Evolutionary conservation across 2,888 invertebrate species (phyloP), one percentile per base, ranked within the genome.

Genomic region (Sepioteuthis lessoniana): DNA sequence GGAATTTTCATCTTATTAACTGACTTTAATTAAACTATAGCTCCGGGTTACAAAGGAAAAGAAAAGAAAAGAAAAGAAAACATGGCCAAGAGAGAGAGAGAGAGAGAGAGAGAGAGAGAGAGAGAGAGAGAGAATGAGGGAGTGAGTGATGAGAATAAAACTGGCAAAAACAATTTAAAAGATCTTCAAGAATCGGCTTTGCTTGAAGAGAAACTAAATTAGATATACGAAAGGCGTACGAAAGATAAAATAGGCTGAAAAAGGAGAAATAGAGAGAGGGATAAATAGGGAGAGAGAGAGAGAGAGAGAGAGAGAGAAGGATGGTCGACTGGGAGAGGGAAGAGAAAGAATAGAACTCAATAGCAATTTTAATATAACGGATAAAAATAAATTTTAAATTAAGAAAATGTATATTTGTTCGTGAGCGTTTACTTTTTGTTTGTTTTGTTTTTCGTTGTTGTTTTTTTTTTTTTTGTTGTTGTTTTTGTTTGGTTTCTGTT

Each of bases 361-460:
- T 76, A 76, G 76, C 76, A 76, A 76, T 76, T 76, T 76, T 76
- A 76, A 76, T 76, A 76, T 35, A 76, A 76, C 76, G 76, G 76
- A 76, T 76, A 35, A 76, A 76, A 76, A 35, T 76, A 76, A 76
- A 76, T 76, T 76, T 76, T 76, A 76, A 76, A 76, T 76, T 76
- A 76, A 35, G 76, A 16, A 35, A 76, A 76, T 76, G 76, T 76
- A 76, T 76, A 76, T 76, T 76, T 76, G 76, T 76, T 76, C n/a
- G 3, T 55, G 76, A 42, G 42, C n/a, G n/a, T n/a, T n/a, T n/a
- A n/a, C n/a, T n/a, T n/a, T n/a, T n/a, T n/a, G n/a, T n/a, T n/a
- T n/a, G n/a, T n/a, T n/a, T n/a, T n/a, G 7, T 7, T 31, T 60
- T 25, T 60, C 25, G 7, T 47, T 31, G 31, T 31, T 60, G 21